Base-by-base conservation (phyloP, 2,797 vertebrate species). In the Hypotaenidia philippensis region DNA sequence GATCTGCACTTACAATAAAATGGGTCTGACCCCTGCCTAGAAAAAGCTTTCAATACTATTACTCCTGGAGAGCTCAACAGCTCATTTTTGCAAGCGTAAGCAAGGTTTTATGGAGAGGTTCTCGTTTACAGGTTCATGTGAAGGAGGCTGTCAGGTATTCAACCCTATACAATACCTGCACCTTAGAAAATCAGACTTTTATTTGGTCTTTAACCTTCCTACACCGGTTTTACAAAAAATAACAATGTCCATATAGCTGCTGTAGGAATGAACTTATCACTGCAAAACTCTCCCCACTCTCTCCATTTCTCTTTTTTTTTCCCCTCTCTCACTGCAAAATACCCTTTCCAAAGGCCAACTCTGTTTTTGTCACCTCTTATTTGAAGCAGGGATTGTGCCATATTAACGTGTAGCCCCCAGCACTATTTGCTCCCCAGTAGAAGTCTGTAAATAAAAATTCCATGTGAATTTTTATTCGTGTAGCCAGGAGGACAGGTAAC, bases 31-130 rank as follows among this genome's bases (percentile, higher is more conserved):
- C 89, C 66, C 78, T 87, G 87, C 32, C 83, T 44, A 12, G 84
- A 41, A 61, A 91, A 92, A 93, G 83, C 75, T 92, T 96, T 91
- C 95, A 89, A 13, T 80, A 23, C 80, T 71, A 80, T 94, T 94
- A 75, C 93, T 80, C 38, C 71, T 44, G 71, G 38, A 87, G 56
- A 70, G 83, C 36, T 45, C 47, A 93, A 90, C 87, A 41, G 26
- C 71, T 41, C 34, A 10, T 47, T 95, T 96, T 47, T 92, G 92
- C 87, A 89, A 64, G 40, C 6, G 3, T 83, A 96, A 95, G 92
- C 93, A 85, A 65, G 79, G 72, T 57, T 83, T 77, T 91, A 83
- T 44, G 49, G 84, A 80, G 78, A 61, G 71, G 11, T 60, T 78
- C 72, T 85, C 75, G n/a, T 90, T 80, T 77, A 47, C 75, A 80